Conservation (phyloP, 2,797 vertebrate genomes). For the Pseudocheirus occidentalis region DNA sequence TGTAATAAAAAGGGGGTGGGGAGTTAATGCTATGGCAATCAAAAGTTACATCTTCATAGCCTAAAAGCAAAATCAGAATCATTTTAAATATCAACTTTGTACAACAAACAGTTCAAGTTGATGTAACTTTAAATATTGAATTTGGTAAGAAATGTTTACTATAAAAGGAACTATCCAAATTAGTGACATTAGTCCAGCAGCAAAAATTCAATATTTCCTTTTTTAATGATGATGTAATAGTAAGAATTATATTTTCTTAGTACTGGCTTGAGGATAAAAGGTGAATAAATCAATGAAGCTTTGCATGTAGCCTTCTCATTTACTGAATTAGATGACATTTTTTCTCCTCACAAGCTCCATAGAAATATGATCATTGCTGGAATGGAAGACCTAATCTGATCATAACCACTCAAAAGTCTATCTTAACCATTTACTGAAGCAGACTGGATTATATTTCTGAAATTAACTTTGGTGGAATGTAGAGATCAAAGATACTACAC, state of each 20-base stretch:
- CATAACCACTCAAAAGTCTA: constrained; percentile 35
- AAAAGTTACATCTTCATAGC: neutral
- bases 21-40: neutral
- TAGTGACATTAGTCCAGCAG: neutral
- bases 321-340: constrained; percentile 31
- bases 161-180: constrained; percentile 26
- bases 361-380: constrained; percentile 19
- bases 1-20: too few relatives aligned
- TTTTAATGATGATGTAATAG: constrained; percentile 33
- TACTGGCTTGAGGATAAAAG: neutral
- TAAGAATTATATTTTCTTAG: constrained; percentile 35
- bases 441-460: constrained; percentile 19
- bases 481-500: constrained; percentile 46
- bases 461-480: constrained; percentile 14
- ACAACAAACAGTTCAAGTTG: neutral
- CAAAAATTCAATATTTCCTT: constrained; percentile 5
- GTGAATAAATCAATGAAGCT: constrained; percentile 26
- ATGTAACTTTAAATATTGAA: constrained; percentile 29
- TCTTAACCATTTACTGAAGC: constrained; percentile 39
- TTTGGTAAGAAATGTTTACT: constrained; percentile 20
- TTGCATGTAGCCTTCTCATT: constrained; percentile 28
- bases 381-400: constrained; percentile 43
- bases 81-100: constrained; percentile 40
- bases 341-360: neutral
- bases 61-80: constrained; percentile 20